Evolutionary conservation across 1,140 invertebrate species (phyloP).

Genomic region (Drosophila saltans): DNA sequence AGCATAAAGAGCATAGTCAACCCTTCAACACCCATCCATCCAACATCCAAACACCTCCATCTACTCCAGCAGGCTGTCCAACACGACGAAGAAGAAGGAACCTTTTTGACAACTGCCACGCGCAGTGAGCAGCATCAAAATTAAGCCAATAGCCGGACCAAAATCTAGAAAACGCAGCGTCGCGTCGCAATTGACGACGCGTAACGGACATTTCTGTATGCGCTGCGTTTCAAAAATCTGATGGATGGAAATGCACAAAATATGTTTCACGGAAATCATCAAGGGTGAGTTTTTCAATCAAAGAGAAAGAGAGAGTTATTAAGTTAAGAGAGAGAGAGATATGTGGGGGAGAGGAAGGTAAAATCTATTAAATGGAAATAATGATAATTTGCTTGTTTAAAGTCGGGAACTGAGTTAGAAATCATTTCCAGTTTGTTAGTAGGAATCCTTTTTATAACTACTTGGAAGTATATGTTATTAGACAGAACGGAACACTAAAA

Average conservation of each 20-base stretch:
- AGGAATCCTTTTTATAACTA: no score
- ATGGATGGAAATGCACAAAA: conserved; percentile 84
- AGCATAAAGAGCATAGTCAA: not conserved
- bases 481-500: no score
- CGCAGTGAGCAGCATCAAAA: conserved; percentile 76
- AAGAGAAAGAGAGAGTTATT: not conserved
- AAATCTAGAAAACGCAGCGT: conserved; percentile 67
- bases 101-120: conserved; percentile 59
- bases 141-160: conserved; percentile 72
- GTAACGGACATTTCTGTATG: conserved; percentile 76
- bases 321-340: not conserved
- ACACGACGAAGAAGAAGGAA: not conserved
- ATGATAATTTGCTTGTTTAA: not conserved
- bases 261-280: conserved; percentile 84
- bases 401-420: no score
- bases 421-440: no score
- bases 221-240: conserved; percentile 78
- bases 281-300: conserved; percentile 76
- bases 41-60: not conserved
- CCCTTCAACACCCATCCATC: not conserved
- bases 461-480: no score
- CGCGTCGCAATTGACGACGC: conserved; percentile 64
- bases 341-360: not conserved
- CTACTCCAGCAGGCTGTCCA: not conserved
- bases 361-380: not conserved